Conservation (phyloP, 2,797 vertebrate genomes). For the Artibeus jamaicensis region DNA sequence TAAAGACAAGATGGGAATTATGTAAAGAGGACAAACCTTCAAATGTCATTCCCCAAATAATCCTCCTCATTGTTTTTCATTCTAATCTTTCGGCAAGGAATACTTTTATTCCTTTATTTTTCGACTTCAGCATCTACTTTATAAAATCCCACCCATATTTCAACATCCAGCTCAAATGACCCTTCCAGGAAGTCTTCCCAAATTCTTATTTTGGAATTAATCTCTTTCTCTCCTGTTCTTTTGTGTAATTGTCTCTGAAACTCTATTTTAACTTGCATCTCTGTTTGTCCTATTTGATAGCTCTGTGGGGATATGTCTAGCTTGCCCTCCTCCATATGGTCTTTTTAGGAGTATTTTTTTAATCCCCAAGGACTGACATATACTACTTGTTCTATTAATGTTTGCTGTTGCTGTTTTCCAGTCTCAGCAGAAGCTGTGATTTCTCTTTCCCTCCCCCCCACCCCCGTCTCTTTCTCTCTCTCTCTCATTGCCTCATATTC, state of each 20-base stretch:
- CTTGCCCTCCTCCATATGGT: not conserved
- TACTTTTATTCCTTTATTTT: not conserved
- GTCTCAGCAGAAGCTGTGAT: not conserved
- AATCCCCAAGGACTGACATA: not conserved
- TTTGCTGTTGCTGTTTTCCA: not conserved
- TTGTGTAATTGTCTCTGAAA: not conserved
- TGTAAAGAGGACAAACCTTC: not conserved
- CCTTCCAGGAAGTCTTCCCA: not conserved
- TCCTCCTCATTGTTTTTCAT: not conserved
- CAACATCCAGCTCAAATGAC: conserved; percentile 8
- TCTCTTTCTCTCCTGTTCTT: not conserved
- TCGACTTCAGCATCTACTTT: not conserved
- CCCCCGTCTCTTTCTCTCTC: not conserved
- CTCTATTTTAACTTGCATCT: not conserved
- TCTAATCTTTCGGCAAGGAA: not conserved
- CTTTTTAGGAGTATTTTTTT: not conserved
- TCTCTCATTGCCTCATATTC: not conserved
- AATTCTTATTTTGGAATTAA: not conserved
- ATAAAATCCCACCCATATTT: not conserved
- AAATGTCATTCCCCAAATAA: not conserved
- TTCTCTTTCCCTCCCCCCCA: not conserved
- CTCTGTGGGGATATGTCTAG: not conserved
- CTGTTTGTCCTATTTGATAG: not conserved
- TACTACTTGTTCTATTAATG: not conserved
- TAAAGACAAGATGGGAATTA: not conserved